A percentile compares a stretch with the other conserved stretches of the same genome.
Evolutionary conservation across 2,797 vertebrate species (phyloP).

Genomic region (Meriones psammophilus): DNA sequence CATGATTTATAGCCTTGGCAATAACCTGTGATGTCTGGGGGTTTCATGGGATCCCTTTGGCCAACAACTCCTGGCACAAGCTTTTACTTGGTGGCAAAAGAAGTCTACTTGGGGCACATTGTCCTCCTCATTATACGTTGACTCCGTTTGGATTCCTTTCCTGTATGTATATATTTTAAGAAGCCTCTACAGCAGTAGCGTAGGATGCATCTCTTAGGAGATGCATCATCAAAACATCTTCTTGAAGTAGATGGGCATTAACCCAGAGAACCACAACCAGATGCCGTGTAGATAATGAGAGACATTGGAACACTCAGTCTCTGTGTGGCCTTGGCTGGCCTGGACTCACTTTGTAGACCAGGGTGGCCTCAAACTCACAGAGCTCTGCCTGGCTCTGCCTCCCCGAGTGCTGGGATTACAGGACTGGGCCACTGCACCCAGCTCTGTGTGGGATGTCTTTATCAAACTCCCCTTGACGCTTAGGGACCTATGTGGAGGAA

Average conservation of each 20-base stretch:
- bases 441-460: background rate
- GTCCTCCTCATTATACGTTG: background rate
- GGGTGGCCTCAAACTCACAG: too few relatives aligned
- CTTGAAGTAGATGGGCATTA: background rate
- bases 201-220: background rate
- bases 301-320: background rate
- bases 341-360: too few relatives aligned
- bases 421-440: too few relatives aligned
- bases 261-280: background rate
- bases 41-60: background rate
- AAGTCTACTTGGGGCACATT: background rate
- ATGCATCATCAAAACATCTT: background rate
- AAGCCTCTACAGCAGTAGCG: background rate
- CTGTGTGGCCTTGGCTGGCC: too few relatives aligned
- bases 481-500: background rate
- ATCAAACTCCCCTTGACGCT: background rate
- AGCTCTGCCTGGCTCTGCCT: too few relatives aligned
- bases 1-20: background rate
- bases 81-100: background rate
- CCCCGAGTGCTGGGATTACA: too few relatives aligned
- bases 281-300: background rate
- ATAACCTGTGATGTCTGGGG: background rate
- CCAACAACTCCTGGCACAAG: background rate
- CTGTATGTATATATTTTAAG: background rate
- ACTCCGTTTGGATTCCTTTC: background rate